phyloP scores from a whole-genome alignment of 2,113 vertebrate genomes.

The Canis aureus region DNA sequence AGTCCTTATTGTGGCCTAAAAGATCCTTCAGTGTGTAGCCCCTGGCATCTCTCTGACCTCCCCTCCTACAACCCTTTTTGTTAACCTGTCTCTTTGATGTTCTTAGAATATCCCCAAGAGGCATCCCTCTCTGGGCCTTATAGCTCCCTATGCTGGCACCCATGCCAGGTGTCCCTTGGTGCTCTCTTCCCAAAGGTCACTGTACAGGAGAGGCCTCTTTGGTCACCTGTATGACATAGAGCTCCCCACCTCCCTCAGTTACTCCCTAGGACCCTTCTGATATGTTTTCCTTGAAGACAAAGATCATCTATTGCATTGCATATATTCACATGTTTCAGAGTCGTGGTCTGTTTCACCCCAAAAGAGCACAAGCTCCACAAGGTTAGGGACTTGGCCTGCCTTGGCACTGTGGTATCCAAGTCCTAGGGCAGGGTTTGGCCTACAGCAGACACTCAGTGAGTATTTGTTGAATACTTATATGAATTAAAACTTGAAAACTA shows the following conservation, averaged over 20 bases:
- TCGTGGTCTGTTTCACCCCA: background rate
- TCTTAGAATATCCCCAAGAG: background rate
- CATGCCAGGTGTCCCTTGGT: background rate
- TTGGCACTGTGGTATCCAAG: background rate
- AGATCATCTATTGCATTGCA: background rate
- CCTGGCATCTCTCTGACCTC: background rate
- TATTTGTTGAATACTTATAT: background rate
- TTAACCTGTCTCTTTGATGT: no score
- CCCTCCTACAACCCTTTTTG: background rate
- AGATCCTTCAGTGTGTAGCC: accelerated
- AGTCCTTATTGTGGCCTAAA: background rate
- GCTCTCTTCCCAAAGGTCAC: background rate
- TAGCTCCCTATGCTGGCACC: background rate
- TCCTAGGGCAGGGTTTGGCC: background rate
- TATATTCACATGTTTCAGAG: background rate
- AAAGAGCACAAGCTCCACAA: background rate
- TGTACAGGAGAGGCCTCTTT: background rate
- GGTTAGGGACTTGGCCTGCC: background rate
- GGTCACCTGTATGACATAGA: background rate
- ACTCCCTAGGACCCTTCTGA: background rate
- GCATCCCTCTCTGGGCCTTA: background rate
- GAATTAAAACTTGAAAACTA: background rate
- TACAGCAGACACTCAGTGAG: background rate
- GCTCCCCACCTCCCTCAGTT: background rate
- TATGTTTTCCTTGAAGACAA: background rate